phyloP scores from a whole-genome alignment of 2,113 vertebrate species.

The Ceratotherium simum region DNA sequence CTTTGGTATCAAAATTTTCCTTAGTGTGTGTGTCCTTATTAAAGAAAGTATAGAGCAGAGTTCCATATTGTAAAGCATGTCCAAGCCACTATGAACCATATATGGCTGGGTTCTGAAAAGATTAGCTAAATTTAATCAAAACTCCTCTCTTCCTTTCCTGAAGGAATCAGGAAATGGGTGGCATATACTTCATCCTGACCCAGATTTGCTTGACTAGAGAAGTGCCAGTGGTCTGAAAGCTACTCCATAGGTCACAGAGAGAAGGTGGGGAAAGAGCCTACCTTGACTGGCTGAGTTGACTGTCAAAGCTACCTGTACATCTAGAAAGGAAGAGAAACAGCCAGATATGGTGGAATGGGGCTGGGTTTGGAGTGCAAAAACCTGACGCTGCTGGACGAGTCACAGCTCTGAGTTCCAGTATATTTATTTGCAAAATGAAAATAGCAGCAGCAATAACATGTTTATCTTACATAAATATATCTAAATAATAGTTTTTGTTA shows the following conservation, averaged over 20 bases:
- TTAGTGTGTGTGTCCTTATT: background rate
- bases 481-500: background rate
- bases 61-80: background rate
- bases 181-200: background rate
- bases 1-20: background rate
- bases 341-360: background rate
- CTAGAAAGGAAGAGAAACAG: background rate
- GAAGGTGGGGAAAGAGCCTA: background rate
- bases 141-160: background rate
- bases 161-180: background rate
- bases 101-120: conserved; percentile 10
- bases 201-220: conserved; percentile 25
- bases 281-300: background rate
- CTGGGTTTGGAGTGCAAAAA: background rate
- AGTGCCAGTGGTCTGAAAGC: background rate
- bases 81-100: background rate
- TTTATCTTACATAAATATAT: conserved; percentile 14
- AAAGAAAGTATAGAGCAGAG: background rate
- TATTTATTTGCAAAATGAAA: background rate
- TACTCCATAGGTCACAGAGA: background rate
- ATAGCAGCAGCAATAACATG: background rate
- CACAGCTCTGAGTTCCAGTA: background rate
- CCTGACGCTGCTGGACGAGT: background rate
- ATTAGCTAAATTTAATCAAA: conserved; percentile 44
- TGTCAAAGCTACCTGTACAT: background rate